Conservation (phyloP, 2,797 vertebrate genomes). For the Rhinella marina region DNA sequence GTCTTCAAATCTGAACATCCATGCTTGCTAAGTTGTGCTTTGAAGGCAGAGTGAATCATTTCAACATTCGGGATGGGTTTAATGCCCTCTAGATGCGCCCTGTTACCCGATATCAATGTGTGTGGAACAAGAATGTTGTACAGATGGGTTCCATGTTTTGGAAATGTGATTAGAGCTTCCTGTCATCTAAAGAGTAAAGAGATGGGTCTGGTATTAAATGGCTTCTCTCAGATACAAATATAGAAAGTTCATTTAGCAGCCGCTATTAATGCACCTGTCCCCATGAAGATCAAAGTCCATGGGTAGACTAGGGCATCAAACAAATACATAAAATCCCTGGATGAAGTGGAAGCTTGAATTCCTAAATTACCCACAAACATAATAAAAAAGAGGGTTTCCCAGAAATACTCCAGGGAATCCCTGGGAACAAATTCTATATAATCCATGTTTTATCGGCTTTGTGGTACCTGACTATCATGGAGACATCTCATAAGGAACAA, state of each 20-base stretch:
- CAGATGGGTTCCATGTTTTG: neutral
- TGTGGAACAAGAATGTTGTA: conserved; percentile 1
- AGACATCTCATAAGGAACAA: neutral
- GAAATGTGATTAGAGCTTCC: conserved; percentile 24
- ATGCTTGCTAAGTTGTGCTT: neutral
- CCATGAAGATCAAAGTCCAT: neutral
- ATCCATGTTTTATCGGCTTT: conserved; percentile 1
- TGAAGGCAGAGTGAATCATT: neutral
- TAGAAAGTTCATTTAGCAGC: conserved; percentile 16
- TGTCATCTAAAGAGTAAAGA: neutral
- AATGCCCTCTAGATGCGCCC: conserved; percentile 22
- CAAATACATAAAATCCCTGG: neutral
- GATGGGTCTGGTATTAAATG: conserved; percentile 20
- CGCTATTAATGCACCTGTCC: conserved; percentile 48
- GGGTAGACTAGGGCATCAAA: neutral
- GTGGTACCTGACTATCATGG: neutral
- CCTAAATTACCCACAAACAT: conserved; percentile 27
- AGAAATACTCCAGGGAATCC: conserved; percentile 26
- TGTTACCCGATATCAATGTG: neutral
- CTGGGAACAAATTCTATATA: neutral
- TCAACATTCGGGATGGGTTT: neutral
- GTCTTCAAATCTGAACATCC: neutral
- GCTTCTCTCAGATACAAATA: conserved; percentile 34
- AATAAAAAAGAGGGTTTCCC: neutral
- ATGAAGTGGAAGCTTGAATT: conserved; percentile 2